Evolutionary conservation across 2,113 vertebrate genomes (phyloP).

Genomic region (Corvus cornix): DNA sequence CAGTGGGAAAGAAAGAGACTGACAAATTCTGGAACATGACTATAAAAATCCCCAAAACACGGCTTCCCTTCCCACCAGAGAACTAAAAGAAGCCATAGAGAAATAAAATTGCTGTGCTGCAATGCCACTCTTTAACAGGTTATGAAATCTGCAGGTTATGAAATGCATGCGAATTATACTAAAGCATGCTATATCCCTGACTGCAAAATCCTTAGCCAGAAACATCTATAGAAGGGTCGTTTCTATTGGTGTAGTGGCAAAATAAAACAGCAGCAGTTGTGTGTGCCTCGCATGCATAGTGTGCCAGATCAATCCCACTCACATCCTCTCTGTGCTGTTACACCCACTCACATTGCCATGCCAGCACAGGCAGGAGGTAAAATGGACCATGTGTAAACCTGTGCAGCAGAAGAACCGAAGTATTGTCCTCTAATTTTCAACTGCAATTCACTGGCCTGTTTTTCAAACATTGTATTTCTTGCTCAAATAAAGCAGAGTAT

Average conservation of each 20-base stretch:
- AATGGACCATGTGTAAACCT: background rate
- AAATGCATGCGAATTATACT: background rate
- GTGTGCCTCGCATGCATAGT: slow-evolving; percentile 30
- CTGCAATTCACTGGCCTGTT: background rate
- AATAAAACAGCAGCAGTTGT: slow-evolving; percentile 32
- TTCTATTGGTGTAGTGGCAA: background rate
- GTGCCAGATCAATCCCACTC: slow-evolving; percentile 17
- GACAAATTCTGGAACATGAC: background rate
- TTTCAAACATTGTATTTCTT: background rate
- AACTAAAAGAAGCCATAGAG: background rate
- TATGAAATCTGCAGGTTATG: background rate
- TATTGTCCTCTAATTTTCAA: background rate
- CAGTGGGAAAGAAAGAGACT: background rate
- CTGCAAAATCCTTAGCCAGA: background rate
- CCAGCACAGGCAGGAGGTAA: background rate
- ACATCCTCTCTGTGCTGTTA: background rate
- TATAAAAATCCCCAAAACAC: background rate
- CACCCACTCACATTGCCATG: background rate
- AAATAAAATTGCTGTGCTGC: background rate
- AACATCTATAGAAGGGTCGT: background rate
- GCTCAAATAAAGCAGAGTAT: background rate
- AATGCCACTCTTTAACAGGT: background rate
- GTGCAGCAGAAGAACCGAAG: background rate
- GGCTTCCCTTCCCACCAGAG: background rate
- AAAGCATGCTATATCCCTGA: background rate